Evolutionary conservation across 2,113 vertebrate genomes (phyloP).

Genomic region (Thalassarche chlororhynchos): DNA sequence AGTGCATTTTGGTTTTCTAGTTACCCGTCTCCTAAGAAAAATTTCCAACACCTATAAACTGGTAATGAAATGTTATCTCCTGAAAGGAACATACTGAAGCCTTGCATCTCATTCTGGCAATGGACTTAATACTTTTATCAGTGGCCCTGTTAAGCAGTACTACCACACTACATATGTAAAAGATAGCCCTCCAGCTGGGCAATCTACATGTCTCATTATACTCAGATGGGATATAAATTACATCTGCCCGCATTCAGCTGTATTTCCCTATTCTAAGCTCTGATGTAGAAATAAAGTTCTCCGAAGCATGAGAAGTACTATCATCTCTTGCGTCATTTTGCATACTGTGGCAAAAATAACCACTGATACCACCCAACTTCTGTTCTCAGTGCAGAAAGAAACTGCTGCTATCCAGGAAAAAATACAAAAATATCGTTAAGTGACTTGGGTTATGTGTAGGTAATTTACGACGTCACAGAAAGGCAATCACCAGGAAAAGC

Average conservation of each 20-base stretch:
- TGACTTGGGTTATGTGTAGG: neutral
- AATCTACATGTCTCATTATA: neutral
- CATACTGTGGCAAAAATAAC: neutral
- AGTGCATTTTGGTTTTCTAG: neutral
- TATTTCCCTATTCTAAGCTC: neutral
- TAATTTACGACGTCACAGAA: neutral
- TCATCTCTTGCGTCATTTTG: neutral
- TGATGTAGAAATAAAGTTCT: neutral
- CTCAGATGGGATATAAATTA: neutral
- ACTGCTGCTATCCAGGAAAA: slow-evolving; percentile 18
- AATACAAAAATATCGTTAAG: neutral
- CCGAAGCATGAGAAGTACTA: neutral
- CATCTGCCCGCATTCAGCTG: neutral
- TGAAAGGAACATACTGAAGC: neutral
- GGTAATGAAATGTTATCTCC: neutral
- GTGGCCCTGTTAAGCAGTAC: neutral
- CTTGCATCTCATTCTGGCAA: neutral
- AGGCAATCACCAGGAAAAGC: neutral
- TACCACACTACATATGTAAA: neutral
- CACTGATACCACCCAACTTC: neutral
- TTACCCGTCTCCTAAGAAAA: neutral
- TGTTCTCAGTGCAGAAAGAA: neutral
- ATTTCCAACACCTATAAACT: neutral
- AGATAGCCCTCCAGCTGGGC: neutral
- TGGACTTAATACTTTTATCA: neutral